Evolutionary conservation across 2,113 vertebrate genomes (phyloP).

Genomic region (Gadus chalcogrammus): DNA sequence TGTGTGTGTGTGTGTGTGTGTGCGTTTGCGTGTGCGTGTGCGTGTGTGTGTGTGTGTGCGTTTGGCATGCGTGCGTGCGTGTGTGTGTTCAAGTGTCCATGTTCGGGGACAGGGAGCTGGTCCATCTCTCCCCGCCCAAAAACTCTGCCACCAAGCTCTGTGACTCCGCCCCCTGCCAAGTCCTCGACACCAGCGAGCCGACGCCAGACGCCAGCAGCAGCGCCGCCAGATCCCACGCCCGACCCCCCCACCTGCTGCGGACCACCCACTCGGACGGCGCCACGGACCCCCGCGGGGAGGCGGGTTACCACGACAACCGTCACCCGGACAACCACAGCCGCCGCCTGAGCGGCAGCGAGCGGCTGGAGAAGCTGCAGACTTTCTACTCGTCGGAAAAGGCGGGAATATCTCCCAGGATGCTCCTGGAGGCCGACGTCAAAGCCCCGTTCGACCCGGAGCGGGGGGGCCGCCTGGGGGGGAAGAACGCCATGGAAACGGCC

Average conservation of each 20-base stretch:
- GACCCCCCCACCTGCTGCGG: constrained; percentile 53
- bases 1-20: constrained; percentile 18
- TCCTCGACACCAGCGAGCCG: constrained; percentile 50
- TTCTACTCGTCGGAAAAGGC: constrained; percentile 59
- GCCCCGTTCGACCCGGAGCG: constrained; percentile 33
- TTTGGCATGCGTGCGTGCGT: background rate
- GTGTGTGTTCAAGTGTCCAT: constrained; percentile 69
- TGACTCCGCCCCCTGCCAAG: constrained; percentile 63
- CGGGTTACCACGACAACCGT: constrained; percentile 43
- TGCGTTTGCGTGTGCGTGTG: background rate
- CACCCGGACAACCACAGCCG: constrained; percentile 43
- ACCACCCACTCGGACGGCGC: constrained; percentile 39
- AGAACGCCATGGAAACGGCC: constrained; percentile 36
- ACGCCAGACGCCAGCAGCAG: constrained; percentile 42
- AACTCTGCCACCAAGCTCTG: constrained; percentile 58
- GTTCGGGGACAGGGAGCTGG: constrained; percentile 68
- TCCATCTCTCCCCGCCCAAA: constrained; percentile 64
- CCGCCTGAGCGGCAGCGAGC: constrained; percentile 50
- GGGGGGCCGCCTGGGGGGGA: constrained; percentile 33
- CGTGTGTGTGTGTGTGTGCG: constrained; percentile 15
- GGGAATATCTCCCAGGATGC: constrained; percentile 44
- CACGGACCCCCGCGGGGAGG: constrained; percentile 23
- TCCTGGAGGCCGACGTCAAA: constrained; percentile 53
- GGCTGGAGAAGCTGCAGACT: constrained; percentile 64
- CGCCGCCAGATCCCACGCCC: constrained; percentile 26